Evolutionary conservation across 2,797 vertebrate species (phyloP), one percentile per base, ranked within the genome.

Genomic region (Lepilemur ruficaudatus): DNA sequence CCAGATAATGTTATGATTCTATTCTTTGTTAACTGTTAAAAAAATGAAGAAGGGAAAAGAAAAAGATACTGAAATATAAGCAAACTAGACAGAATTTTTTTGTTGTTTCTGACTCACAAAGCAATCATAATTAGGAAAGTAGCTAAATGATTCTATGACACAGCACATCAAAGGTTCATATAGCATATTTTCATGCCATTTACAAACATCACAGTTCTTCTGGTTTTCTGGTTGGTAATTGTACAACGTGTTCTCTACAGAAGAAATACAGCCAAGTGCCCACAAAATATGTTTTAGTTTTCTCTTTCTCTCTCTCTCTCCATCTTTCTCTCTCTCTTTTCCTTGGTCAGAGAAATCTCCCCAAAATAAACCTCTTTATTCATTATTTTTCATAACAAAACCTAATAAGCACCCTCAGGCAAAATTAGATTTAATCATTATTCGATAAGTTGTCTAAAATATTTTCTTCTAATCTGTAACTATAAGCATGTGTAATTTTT

Each of bases 1-100:
- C 46, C 14, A 67, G 48, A n/a, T 84, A 28, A 18, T 63, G 28
- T 14, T 88, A 82, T 18, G 43, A 43, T 91, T 13, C 46, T 69
- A 90, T 97, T 95, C 97, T 69, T 32, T 91, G 79, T 89, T 20
- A 94, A 76, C 82, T 96, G 0, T 70, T 96, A 96, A 96, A 93
- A 38, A 20, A 22, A 90, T 50, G 35, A 92, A 84, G 22, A 55
- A 23, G 17, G 28, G 78, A 79, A 89, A 17, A 18, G 65, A 52
- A 93, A 95, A 67, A 17, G 1, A 17, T 50, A 20, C 30, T 72
- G 9, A 52, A 89, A 30, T 83, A 83, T 84, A 98, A 96, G 79
- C 30, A 95, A 97, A 79, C 4, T 50, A 57, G 70, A 96, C 93
- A 93, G 90, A 92, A 35, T 61, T 65, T 50, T 20, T 8, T 2